Conservation (phyloP, 2,797 vertebrate genomes). For the Eleutherodactylus coqui region DNA sequence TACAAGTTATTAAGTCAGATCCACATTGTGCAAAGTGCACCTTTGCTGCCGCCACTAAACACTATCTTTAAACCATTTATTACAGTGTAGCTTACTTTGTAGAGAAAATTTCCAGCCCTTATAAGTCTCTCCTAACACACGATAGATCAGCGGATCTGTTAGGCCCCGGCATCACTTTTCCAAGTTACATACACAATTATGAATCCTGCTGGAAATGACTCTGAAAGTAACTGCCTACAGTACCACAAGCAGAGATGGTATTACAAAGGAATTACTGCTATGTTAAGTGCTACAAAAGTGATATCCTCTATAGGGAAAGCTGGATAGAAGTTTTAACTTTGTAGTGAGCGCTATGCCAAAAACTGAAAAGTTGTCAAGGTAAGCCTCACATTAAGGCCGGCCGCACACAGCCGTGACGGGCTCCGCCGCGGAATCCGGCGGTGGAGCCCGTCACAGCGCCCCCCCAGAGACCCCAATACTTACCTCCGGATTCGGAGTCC, state of each 20-base stretch:
- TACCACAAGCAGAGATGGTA: background rate
- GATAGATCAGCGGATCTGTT: constrained; percentile 26
- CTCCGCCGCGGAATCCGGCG: no score
- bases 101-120: constrained; percentile 57
- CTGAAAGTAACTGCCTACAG: background rate
- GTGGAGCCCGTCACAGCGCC: no score
- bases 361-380: background rate
- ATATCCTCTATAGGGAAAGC: background rate
- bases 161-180: constrained; percentile 22
- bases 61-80: background rate
- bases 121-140: constrained; percentile 45
- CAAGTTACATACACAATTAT: constrained; percentile 10
- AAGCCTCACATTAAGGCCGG: background rate
- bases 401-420: no score
- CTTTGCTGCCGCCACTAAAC: background rate
- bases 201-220: background rate
- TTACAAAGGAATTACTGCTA: background rate
- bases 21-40: background rate
- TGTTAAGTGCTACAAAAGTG: background rate
- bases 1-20: background rate
- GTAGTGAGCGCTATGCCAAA: background rate
- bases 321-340: background rate
- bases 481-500: no score
- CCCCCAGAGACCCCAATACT: no score
- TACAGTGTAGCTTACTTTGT: constrained; percentile 16